Conservation (phyloP, 1,140 invertebrate genomes). For the Lordiphosa mommai region DNA sequence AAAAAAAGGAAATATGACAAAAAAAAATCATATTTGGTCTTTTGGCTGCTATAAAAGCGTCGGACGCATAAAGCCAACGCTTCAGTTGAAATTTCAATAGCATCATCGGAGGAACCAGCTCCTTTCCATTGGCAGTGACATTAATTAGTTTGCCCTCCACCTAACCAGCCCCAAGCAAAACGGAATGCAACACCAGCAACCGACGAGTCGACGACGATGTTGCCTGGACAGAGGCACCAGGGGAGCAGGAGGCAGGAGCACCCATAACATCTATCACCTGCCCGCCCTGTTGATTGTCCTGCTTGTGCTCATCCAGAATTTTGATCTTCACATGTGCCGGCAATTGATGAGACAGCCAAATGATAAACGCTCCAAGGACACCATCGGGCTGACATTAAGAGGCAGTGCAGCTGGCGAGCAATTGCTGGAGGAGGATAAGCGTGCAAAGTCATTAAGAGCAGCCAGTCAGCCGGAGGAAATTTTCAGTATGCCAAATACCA, state of each 20-base stretch:
- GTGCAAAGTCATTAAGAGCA: constrained; percentile 21
- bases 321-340: constrained; percentile 64
- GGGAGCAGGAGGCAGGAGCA: not conserved
- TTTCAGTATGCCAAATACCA: constrained; percentile 49
- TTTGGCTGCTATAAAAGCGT: constrained; percentile 61
- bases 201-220: constrained; percentile 15
- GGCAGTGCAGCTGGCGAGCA: constrained; percentile 21
- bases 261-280: constrained; percentile 35
- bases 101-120: constrained; percentile 23
- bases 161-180: not conserved
- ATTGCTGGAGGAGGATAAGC: constrained; percentile 21
- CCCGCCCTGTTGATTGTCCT: constrained; percentile 55
- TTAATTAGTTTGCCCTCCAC: constrained; percentile 36
- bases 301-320: constrained; percentile 59
- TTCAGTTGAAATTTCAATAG: constrained; percentile 76
- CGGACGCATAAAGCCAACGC: constrained; percentile 39
- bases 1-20: constrained; percentile 18
- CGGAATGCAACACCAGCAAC: constrained; percentile 27
- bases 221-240: constrained; percentile 3
- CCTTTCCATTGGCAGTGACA: constrained; percentile 12
- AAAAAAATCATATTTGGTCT: not conserved
- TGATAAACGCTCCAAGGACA: constrained; percentile 25
- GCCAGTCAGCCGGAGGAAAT: constrained; percentile 71
- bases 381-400: not conserved
- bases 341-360: constrained; percentile 50